Percentiles rank a stretch among this genome's conserved stretches.
Conservation (phyloP, 2,888 invertebrate genomes). For the Ornithoptera priamus region DNA sequence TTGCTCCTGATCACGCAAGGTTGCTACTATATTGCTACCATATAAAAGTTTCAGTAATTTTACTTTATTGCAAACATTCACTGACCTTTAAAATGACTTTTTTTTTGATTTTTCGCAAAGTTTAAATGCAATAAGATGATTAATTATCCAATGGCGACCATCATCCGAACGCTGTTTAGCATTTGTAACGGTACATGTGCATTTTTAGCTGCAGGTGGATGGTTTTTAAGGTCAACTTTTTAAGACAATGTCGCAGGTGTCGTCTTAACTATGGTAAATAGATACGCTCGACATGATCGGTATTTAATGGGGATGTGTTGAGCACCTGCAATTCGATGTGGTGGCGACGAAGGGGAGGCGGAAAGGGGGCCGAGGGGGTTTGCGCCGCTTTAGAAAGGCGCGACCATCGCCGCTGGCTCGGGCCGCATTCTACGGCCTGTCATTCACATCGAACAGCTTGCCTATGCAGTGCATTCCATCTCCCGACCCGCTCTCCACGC, state of each 20-base stretch:
- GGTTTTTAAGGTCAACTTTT: constrained; percentile 66
- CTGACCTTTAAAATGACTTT: constrained; percentile 14
- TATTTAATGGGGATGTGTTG: constrained; percentile 77
- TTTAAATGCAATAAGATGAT: constrained; percentile 9
- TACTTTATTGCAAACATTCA: constrained; percentile 21
- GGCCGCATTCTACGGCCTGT: constrained; percentile 80
- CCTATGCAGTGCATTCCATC: constrained; percentile 79
- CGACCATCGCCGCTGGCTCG: constrained; percentile 79
- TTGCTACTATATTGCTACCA: constrained; percentile 6
- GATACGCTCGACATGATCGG: constrained; percentile 77
- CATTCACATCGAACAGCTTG: constrained; percentile 80
- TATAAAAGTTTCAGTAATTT: constrained; percentile 18
- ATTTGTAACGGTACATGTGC: constrained; percentile 52
- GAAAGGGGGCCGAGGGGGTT: constrained; percentile 57
- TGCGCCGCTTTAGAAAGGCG: constrained; percentile 80
- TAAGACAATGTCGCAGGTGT: constrained; percentile 74
- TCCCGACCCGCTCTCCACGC: constrained; percentile 67
- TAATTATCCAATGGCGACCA: constrained; percentile 19
- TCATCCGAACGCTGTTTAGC: constrained; percentile 48
- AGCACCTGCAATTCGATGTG: constrained; percentile 74
- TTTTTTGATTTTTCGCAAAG: constrained; percentile 8
- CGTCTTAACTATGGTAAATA: constrained; percentile 71
- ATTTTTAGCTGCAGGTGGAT: constrained; percentile 58
- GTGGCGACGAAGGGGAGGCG: constrained; percentile 55
- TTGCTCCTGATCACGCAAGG: constrained; percentile 13